phyloP scores from a whole-genome alignment of 1,140 invertebrate species.

The Meloidogyne chitwoodi region DNA sequence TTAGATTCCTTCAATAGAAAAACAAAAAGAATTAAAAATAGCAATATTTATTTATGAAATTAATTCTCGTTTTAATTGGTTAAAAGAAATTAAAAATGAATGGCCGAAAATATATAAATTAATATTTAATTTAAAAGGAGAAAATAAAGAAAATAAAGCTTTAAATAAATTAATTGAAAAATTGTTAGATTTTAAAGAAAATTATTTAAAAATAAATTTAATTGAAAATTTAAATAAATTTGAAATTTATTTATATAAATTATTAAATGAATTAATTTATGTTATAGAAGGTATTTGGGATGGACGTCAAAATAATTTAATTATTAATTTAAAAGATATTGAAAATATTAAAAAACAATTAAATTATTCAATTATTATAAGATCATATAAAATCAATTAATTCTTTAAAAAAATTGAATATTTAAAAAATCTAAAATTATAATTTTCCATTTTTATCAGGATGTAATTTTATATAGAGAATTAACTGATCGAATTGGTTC shows the following conservation, averaged over 20 bases:
- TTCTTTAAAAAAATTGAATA: too few relatives aligned
- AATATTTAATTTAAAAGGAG: not conserved
- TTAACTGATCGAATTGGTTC: too few relatives aligned
- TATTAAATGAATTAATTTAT: not conserved
- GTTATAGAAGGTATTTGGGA: not conserved
- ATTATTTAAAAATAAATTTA: not conserved
- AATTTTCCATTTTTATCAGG: too few relatives aligned
- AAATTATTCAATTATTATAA: not conserved
- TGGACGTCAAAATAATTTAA: not conserved
- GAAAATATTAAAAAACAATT: not conserved
- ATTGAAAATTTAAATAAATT: not conserved
- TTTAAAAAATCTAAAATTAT: too few relatives aligned
- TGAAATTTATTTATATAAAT: not conserved
- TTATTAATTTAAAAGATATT: not conserved
- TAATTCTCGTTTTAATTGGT: not conserved
- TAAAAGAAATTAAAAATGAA: not conserved
- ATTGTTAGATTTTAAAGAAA: not conserved
- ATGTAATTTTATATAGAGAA: too few relatives aligned
- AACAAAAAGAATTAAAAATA: not conserved
- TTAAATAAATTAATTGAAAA: not conserved
- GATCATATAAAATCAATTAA: too few relatives aligned
- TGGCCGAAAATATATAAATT: not conserved
- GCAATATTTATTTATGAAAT: not conserved
- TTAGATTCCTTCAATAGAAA: not conserved
- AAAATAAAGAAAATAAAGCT: not conserved